phyloP scores from a whole-genome alignment of 2,113 vertebrate genomes.

The Syngnathus floridae region DNA sequence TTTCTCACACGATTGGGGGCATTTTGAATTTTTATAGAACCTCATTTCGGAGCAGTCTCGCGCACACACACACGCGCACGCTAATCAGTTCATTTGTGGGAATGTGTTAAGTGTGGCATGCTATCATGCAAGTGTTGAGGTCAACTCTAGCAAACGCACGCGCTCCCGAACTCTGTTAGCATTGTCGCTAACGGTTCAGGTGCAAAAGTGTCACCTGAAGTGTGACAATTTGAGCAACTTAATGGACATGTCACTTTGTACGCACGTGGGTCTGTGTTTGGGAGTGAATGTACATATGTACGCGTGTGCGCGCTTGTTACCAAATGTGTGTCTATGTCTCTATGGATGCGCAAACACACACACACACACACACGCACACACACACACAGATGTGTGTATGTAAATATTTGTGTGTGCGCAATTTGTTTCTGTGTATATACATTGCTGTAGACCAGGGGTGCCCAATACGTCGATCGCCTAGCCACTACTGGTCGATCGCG shows the following conservation, averaged over 20 bases:
- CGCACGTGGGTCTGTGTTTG: conserved; percentile 4
- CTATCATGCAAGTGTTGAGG: conserved; percentile 25
- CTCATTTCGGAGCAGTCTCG: background rate
- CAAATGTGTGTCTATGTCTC: too few species aligned
- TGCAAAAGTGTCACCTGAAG: background rate
- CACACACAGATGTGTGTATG: too few species aligned
- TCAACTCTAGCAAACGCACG: conserved; percentile 18
- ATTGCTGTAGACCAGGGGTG: too few species aligned
- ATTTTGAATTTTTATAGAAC: background rate
- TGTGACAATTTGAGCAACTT: background rate
- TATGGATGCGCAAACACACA: too few species aligned
- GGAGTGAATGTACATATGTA: too few species aligned
- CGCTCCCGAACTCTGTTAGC: background rate
- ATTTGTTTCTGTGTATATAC: too few species aligned
- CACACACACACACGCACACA: too few species aligned
- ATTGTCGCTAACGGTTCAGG: conserved; percentile 13
- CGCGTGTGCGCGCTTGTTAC: too few species aligned
- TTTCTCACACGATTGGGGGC: background rate
- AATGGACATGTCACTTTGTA: background rate
- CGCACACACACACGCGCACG: background rate
- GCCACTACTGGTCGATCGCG: too few species aligned
- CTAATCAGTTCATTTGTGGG: conserved; percentile 38
- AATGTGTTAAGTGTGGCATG: conserved; percentile 33
- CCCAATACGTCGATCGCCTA: too few species aligned
- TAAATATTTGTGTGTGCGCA: too few species aligned